Evolutionary conservation across 1,140 invertebrate species (phyloP), one percentile per base, ranked within the genome.

Genomic region (Goniozus legneri): DNA sequence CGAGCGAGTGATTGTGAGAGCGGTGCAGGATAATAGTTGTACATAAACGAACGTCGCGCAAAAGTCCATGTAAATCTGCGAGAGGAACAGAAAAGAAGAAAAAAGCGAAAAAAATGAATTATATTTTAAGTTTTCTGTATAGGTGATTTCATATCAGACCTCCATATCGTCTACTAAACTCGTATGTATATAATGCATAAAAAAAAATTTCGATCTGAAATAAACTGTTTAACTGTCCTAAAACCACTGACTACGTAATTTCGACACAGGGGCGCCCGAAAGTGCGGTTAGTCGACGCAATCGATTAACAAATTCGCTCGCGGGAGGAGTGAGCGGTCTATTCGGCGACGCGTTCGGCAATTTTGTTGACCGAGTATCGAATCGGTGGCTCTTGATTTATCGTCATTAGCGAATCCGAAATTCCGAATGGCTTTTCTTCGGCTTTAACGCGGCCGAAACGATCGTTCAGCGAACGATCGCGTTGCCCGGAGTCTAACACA

Each of bases 171-270:
- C 60, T 69, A 58, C 46, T 62, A 66, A n/a, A 62, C 58, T 60
- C 63, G 52, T 70, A 69, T 70, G 67, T 71, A 71, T 70, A 71
- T 71, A 71, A 54, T 62, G 65, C 62, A 64, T 60, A 60, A 63
- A n/a, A n/a, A n/a, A n/a, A n/a, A 64, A 54, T 69, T 69, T 69
- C 57, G 60, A 69, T 69, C 65, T 56, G 48, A 72, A n/a, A 70
- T 70, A 70, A 72, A 72, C 56, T 64, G 65, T 70, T 70, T 67
- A 66, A 62, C 65, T 70, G 65, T 71, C 59, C 19, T 21, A 19
- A 18, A n/a, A n/a, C n/a, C n/a, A n/a, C n/a, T n/a, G n/a, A n/a
- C n/a, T n/a, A n/a, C n/a, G n/a, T n/a, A n/a, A n/a, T n/a, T n/a
- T n/a, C n/a, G n/a, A n/a, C n/a, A n/a, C n/a, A n/a, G n/a, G n/a